These are phyloP conservation scores for Pseudococcus longispinus DNA, from an alignment of 2,888 invertebrate genomes.

Conservation along the genomic window DNA sequence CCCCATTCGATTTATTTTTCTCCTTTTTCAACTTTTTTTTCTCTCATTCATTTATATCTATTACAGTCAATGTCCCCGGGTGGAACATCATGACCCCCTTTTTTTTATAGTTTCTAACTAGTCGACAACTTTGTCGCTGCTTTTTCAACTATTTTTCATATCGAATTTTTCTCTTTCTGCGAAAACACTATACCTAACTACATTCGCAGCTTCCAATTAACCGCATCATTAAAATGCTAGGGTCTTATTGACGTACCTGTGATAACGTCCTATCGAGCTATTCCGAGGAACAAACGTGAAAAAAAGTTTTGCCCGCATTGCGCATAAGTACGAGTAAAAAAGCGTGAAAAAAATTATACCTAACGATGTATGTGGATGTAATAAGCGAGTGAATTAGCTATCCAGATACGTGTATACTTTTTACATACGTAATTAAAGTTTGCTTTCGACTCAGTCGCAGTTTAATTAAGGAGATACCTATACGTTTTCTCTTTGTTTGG, in stretches of 20 bases:
- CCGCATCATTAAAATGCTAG: neutral
- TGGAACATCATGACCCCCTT: neutral
- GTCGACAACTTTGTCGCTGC: neutral
- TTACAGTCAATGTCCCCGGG: conserved; percentile 16
- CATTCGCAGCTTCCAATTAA: neutral
- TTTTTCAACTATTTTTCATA: neutral
- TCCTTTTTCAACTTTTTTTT: neutral
- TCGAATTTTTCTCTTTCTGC: neutral
- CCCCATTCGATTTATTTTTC: conserved; percentile 11
- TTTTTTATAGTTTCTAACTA: neutral
- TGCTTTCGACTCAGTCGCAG: neutral
- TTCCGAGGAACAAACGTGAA: neutral
- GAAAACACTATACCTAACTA: neutral
- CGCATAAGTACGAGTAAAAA: neutral
- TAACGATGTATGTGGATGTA: neutral
- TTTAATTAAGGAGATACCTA: neutral
- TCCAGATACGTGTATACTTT: neutral
- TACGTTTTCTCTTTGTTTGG: neutral
- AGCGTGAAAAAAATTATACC: neutral
- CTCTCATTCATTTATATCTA: neutral
- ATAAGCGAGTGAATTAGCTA: conserved; percentile 1
- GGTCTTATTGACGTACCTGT: neutral
- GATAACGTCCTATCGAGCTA: conserved; percentile 3
- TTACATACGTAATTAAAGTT: conserved; percentile 1
- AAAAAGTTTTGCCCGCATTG: neutral